Conservation (phyloP, 2,797 vertebrate species). For the Acipenser ruthenus region DNA sequence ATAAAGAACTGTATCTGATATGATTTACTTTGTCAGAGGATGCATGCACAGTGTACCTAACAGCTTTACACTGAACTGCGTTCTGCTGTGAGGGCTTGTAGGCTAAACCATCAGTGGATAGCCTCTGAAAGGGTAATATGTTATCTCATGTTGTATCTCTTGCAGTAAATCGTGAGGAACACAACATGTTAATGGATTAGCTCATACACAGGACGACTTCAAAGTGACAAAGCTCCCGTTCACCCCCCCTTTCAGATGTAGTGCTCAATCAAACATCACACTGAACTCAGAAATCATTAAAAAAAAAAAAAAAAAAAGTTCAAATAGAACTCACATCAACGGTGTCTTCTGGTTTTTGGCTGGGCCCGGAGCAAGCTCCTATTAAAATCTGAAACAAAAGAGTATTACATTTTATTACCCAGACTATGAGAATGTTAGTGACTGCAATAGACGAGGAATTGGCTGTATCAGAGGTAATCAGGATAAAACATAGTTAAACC, state of each 20-base stretch:
- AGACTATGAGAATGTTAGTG: no score
- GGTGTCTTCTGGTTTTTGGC: constrained; percentile 11
- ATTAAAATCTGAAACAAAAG: constrained; percentile 12
- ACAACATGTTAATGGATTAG: constrained; percentile 38
- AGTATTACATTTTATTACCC: not conserved
- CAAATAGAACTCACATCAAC: constrained; percentile 11
- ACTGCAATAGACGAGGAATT: no score
- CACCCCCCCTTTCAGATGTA: not conserved
- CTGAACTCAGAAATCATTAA: not conserved
- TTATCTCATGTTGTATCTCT: constrained; percentile 32
- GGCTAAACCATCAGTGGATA: not conserved
- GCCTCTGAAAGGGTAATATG: not conserved
- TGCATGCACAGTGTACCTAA: constrained; percentile 11
- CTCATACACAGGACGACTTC: constrained; percentile 38
- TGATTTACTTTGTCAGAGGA: constrained; percentile 15
- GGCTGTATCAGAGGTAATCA: no score
- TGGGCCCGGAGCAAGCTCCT: constrained; percentile 11
- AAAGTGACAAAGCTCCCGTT: constrained; percentile 16
- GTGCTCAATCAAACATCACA: not conserved
- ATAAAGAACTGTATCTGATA: constrained; percentile 9
- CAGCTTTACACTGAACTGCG: not conserved
- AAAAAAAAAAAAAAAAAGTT: not conserved
- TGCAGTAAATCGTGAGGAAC: constrained; percentile 50
- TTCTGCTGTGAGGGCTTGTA: not conserved
- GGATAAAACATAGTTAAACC: no score